phyloP scores from a whole-genome alignment of 1,140 invertebrate genomes.

The Drosophila punjabiensis region DNA sequence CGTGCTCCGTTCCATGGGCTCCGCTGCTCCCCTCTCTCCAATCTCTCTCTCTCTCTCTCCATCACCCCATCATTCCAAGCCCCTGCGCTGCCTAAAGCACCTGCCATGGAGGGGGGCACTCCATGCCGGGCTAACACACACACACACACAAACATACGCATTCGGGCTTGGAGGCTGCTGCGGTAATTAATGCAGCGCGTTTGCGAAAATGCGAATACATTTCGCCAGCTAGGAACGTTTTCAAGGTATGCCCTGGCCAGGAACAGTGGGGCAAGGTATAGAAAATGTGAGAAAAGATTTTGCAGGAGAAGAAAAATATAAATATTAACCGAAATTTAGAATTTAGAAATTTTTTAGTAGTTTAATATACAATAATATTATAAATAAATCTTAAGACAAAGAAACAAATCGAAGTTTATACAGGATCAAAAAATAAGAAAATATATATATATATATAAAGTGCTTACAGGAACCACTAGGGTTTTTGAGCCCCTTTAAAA shows the following conservation, averaged over 20 bases:
- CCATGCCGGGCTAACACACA: conserved; percentile 36
- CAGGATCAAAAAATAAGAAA: too few species aligned
- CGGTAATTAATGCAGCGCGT: conserved; percentile 83
- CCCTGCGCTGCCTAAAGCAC: conserved; percentile 57
- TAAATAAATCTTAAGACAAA: too few species aligned
- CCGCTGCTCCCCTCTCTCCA: not conserved
- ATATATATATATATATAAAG: too few species aligned
- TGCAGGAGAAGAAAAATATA: not conserved
- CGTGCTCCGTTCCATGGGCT: conserved; percentile 44
- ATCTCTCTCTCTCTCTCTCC: not conserved
- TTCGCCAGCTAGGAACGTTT: conserved; percentile 63
- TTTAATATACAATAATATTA: too few species aligned
- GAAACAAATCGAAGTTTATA: too few species aligned
- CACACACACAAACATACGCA: conserved; percentile 37
- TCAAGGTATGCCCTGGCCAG: conserved; percentile 53
- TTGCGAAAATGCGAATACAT: conserved; percentile 83
- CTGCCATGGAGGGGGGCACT: conserved; percentile 31
- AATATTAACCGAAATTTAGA: too few species aligned
- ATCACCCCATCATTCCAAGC: not conserved
- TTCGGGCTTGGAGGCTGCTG: conserved; percentile 64
- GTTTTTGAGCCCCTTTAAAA: too few species aligned
- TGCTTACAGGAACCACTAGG: too few species aligned
- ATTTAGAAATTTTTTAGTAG: not conserved
- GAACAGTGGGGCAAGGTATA: conserved; percentile 8
- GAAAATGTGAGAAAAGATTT: not conserved